These are phyloP conservation scores for Parnassius mnemosyne DNA, from an alignment of 2,888 invertebrate genomes.

Conservation along the genomic window DNA sequence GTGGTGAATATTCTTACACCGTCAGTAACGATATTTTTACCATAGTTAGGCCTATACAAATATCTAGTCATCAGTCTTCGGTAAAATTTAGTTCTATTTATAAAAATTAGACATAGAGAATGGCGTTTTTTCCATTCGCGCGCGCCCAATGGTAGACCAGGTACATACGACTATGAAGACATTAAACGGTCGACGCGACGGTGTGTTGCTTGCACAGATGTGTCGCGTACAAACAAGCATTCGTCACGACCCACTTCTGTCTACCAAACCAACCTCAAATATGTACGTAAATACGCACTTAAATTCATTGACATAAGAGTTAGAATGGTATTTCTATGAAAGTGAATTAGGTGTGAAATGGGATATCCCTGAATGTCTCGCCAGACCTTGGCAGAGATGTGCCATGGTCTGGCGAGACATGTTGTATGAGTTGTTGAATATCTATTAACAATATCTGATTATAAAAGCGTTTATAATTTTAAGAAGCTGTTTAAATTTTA, in stretches of 20 bases:
- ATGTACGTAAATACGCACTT: constrained; percentile 5
- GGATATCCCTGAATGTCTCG: constrained; percentile 1
- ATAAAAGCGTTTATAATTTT: neutral
- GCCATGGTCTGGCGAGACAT: no score
- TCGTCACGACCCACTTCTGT: constrained; percentile 27
- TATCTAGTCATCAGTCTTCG: no score
- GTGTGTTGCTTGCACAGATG: constrained; percentile 32
- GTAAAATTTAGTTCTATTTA: no score
- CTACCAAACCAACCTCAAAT: neutral
- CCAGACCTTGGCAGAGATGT: constrained; percentile 17
- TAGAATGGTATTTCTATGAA: constrained; percentile 3
- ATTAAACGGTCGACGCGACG: constrained; percentile 12
- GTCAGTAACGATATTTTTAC: no score
- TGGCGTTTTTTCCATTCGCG: constrained; percentile 1
- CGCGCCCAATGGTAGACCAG: neutral
- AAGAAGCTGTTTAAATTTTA: no score
- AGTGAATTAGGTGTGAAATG: constrained; percentile 2
- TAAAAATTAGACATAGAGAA: no score
- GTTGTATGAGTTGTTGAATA: constrained; percentile 5
- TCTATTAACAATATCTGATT: neutral
- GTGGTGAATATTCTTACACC: no score
- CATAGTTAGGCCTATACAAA: no score
- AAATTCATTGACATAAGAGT: neutral
- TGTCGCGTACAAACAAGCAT: constrained; percentile 26
- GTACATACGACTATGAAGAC: constrained; percentile 6